A percentile compares a stretch with the other conserved stretches of the same genome.
phyloP scores from a whole-genome alignment of 1,140 invertebrate genomes.

The Lepidostoma basale region DNA sequence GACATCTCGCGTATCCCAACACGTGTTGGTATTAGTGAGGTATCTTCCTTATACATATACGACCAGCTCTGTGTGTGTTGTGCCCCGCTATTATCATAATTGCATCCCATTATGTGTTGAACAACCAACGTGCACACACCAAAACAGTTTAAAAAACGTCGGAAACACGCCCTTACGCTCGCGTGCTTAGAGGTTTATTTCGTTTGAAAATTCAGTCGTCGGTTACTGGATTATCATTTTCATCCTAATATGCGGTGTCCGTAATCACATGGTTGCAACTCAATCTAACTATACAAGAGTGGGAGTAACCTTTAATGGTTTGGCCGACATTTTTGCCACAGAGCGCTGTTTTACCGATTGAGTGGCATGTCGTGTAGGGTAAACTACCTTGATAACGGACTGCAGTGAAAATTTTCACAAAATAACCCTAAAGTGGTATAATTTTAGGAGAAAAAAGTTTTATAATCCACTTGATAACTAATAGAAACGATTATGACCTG shows the following conservation, averaged over 20 bases:
- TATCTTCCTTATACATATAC: conserved; percentile 7
- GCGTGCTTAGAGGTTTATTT: not conserved
- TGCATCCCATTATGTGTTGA: conserved; percentile 43
- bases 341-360: conserved; percentile 1
- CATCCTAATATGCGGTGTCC: not conserved
- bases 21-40: too few species aligned
- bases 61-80: conserved; percentile 16
- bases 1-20: not conserved
- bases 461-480: too few species aligned
- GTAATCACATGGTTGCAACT: conserved; percentile 41
- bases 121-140: conserved; percentile 7
- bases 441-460: too few species aligned
- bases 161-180: not conserved
- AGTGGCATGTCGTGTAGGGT: not conserved
- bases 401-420: not conserved
- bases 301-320: conserved; percentile 36
- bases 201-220: not conserved
- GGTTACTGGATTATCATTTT: not conserved
- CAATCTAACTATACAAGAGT: conserved; percentile 31
- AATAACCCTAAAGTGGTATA: not conserved
- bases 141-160: not conserved
- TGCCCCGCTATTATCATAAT: conserved; percentile 45
- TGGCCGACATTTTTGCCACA: not conserved
- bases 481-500: too few species aligned
- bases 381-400: not conserved